Conservation (phyloP, 2,888 invertebrate genomes). For the Falcaria lacertinaria region DNA sequence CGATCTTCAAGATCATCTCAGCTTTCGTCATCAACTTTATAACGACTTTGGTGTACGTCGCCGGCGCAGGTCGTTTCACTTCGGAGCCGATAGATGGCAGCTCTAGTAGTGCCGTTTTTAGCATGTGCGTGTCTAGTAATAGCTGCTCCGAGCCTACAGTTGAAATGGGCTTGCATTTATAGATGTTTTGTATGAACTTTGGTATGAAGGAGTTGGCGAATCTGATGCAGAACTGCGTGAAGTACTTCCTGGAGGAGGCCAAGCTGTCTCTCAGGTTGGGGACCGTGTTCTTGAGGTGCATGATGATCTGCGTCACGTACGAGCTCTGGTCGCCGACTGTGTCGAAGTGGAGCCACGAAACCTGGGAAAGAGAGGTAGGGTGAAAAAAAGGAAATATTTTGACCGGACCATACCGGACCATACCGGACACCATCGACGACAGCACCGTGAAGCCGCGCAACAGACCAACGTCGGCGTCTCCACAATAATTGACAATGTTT, state of each 20-base stretch:
- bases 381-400: too few species aligned
- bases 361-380: too few species aligned
- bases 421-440: too few species aligned
- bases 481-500: too few species aligned
- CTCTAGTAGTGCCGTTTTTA: constrained; percentile 95
- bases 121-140: constrained; percentile 94
- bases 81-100: constrained; percentile 95
- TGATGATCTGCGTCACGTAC: constrained; percentile 94
- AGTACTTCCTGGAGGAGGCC: constrained; percentile 95
- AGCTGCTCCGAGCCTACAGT: constrained; percentile 97
- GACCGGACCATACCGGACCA: too few species aligned
- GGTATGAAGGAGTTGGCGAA: constrained; percentile 97
- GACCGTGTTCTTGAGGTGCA: constrained; percentile 91
- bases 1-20: constrained; percentile 99
- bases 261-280: constrained; percentile 94
- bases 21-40: constrained; percentile 97
- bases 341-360: constrained; percentile 95
- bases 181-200: constrained; percentile 94
- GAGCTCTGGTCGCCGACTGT: constrained; percentile 98
- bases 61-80: constrained; percentile 92
- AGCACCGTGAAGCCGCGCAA: too few species aligned
- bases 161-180: constrained; percentile 93
- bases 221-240: constrained; percentile 98
- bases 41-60: constrained; percentile 90
- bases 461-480: too few species aligned